Evolutionary conservation across 2,888 invertebrate species (phyloP), one percentile per base, ranked within the genome.

Genomic region (Leucania comma): DNA sequence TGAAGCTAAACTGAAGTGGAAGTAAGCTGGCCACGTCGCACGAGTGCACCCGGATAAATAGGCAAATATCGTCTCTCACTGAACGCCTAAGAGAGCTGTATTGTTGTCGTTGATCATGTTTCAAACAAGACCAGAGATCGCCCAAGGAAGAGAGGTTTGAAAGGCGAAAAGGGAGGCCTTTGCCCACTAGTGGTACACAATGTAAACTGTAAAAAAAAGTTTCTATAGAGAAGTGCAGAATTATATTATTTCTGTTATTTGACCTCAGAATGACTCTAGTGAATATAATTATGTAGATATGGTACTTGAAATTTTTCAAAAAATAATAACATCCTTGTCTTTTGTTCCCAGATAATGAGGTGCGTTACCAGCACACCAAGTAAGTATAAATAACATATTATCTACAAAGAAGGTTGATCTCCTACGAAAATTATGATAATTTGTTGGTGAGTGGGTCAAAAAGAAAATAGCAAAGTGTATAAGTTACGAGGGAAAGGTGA

Each of bases 351-450:
- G 79, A 74, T 83, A 58, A 51, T 51, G 57, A 65, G 54, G 54
- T 65, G 58, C 75, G 9, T 80, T 58, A 32, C 58, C 75, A 58
- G 32, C 73, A 80, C 26, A 50, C 46, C 68, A 79, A 65, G 79
- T 79, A 83, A 80, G 83, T 79, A 59, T n/a, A 29, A 58, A 80
- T 38, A 59, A 50, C 46, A 70, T 42, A 48, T 12, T 26, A n/a
- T 53, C 20, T 24, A 26, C 32, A 46, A 29, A 35, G 42, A 54
- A 12, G 29, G 32, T 42, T 53, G 24, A 62, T 65, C 72, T 81
- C 58, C 24, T 38, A 62, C 35, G 24, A 46, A 81, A 82, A 81
- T 48, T 62, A 65, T 78, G 58, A 72, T 72, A 78, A 69, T 81
- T 69, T 78, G 50, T 78, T 65, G 60, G 58, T 22, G 64, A 78